A percentile compares a stretch with the other conserved stretches of the same genome.
Evolutionary conservation across 2,797 vertebrate species (phyloP).

Genomic region (Furcifer pardalis): DNA sequence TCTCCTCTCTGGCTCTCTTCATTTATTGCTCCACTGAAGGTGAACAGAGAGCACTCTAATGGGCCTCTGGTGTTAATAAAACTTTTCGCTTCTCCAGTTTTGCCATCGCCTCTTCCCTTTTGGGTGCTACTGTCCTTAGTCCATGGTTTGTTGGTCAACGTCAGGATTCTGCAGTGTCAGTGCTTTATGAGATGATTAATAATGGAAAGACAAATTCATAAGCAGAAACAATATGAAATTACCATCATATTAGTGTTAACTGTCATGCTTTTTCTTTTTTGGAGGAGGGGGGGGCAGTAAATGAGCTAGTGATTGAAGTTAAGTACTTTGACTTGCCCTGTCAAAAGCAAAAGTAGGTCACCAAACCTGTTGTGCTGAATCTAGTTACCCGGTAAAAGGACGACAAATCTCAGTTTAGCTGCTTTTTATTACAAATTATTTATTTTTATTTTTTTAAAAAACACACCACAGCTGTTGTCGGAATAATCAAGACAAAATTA

Average conservation of each 20-base stretch:
- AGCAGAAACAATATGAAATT: slow-evolving; percentile 93
- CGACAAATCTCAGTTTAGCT: slow-evolving; percentile 53
- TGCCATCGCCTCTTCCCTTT: slow-evolving; percentile 83
- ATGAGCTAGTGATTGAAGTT: slow-evolving; percentile 83
- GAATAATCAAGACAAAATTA: slow-evolving; percentile 47
- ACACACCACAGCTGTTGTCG: background rate
- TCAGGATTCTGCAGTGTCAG: slow-evolving; percentile 97
- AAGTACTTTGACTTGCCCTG: slow-evolving; percentile 81
- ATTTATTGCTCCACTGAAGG: slow-evolving; percentile 99
- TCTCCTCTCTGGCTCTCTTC: slow-evolving; percentile 90
- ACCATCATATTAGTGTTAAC: slow-evolving; percentile 83
- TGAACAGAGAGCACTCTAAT: slow-evolving; percentile 99
- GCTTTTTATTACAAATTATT: slow-evolving; percentile 26
- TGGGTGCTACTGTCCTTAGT: slow-evolving; percentile 98
- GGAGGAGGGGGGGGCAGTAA: slow-evolving; percentile 71
- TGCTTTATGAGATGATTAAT: slow-evolving; percentile 99
- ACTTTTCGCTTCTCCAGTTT: slow-evolving; percentile 84
- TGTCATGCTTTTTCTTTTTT: slow-evolving; percentile 80
- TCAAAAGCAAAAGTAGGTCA: slow-evolving; percentile 80
- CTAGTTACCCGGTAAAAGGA: slow-evolving; percentile 78
- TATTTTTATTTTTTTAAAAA: background rate
- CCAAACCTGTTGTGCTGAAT: slow-evolving; percentile 75
- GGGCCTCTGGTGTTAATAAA: slow-evolving; percentile 99
- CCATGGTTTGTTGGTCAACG: slow-evolving; percentile 98
- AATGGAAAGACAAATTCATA: slow-evolving; percentile 96